Conservation (phyloP, 2,888 invertebrate species). For the Lithophane semibrunnea region DNA sequence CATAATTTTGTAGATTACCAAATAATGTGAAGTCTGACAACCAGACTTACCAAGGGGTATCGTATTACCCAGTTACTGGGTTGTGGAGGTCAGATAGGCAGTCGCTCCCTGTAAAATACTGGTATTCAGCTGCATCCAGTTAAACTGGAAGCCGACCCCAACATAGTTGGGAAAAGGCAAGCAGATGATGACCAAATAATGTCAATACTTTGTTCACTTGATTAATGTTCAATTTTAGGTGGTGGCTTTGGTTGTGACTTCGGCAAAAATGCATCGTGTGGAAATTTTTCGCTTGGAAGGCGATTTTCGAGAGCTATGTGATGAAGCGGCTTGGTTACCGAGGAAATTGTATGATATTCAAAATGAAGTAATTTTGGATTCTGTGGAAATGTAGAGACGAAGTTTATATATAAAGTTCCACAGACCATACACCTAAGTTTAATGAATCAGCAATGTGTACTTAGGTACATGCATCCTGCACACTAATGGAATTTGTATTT, state of each 20-base stretch:
- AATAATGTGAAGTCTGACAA: too few relatives aligned
- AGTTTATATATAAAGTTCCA: neutral
- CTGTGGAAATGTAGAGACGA: neutral
- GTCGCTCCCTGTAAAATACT: too few relatives aligned
- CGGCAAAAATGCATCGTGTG: neutral
- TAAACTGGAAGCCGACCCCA: too few relatives aligned
- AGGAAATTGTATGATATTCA: neutral
- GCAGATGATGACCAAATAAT: constrained; percentile 32
- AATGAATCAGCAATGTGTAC: neutral
- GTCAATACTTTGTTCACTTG: constrained; percentile 10
- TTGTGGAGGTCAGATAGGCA: too few relatives aligned
- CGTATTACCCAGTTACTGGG: too few relatives aligned
- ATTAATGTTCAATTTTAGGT: neutral
- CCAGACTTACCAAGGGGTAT: too few relatives aligned
- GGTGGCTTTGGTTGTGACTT: neutral
- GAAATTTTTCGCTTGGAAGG: neutral
- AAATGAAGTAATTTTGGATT: neutral
- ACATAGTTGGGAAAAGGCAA: too few relatives aligned
- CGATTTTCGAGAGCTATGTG: neutral
- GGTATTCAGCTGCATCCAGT: too few relatives aligned
- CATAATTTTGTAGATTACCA: constrained; percentile 28
- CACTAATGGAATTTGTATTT: constrained; percentile 24
- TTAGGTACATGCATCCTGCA: neutral
- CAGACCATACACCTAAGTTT: neutral
- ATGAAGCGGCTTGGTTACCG: neutral